Evolutionary conservation across 2,113 vertebrate species (phyloP), one percentile per base, ranked within the genome.

Genomic region (Pluvianellus socialis): DNA sequence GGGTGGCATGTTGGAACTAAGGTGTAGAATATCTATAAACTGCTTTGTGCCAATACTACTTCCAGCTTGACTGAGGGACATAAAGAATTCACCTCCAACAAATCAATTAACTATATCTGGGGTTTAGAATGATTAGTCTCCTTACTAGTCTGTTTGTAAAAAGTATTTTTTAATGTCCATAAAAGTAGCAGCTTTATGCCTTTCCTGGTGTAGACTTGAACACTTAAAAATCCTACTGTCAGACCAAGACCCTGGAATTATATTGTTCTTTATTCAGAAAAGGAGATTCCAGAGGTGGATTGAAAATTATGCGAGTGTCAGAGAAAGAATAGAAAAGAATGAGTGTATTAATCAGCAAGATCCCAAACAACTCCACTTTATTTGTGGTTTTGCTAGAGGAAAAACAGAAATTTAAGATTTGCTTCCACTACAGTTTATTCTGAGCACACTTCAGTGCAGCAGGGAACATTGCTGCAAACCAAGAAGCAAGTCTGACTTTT

Each of bases 371-470:
- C 17, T 49, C 9, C 11, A 56, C 8, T 79, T 27, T 40, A 4
- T 33, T 77, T 44, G 14, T 70, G 7, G 4, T 73, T 90, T 85
- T 50, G 33, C 63, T 44, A 68, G 15, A 33, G 7, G 23, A 56
- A 80, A 70, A 42, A 0, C 16, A 90, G 26, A 86, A 68, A 65
- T 77, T 30, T 59, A 50, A 55, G 14, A 45, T 85, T 44, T 52
- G 55, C 7, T 92, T 90, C 35, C 20, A 24, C 19, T 50, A 17
- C 5, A 21, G 63, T 93, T 94, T 84, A 96, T 97, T 97, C 96
- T 92, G 65, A 95, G 83, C 93, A 96, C 81, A 96, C 86, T 95
- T 88, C 95, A 95, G 93, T 95, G 95, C 96, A 95, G 65, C 68
- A 95, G 44, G n/a, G 53, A 95, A 42, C 38, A 28, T 55, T 84